Evolutionary conservation across 2,888 invertebrate species (phyloP).

Genomic region (Carpatolechia fugitivella): DNA sequence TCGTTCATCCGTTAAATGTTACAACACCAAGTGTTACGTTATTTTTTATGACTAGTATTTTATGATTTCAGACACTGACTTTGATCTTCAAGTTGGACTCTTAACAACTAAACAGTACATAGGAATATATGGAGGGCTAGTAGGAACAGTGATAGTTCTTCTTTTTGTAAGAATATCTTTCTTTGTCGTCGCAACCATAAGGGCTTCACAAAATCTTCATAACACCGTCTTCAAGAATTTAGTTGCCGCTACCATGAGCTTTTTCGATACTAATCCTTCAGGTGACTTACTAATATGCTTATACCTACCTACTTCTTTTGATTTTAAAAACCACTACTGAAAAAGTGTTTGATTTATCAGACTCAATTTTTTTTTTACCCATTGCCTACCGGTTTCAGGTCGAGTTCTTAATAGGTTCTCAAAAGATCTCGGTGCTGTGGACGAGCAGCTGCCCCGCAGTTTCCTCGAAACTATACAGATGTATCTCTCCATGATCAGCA

Average conservation of each 20-base stretch:
- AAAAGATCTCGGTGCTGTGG: slow-evolving; percentile 90
- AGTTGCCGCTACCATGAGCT: slow-evolving; percentile 83
- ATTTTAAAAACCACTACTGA: too few species aligned
- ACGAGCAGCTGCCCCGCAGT: slow-evolving; percentile 84
- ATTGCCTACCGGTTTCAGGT: slow-evolving; percentile 58
- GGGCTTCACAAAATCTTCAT: slow-evolving; percentile 84
- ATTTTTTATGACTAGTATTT: too few species aligned
- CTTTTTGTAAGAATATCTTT: slow-evolving; percentile 75
- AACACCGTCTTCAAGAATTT: slow-evolving; percentile 86
- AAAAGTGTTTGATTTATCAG: too few species aligned
- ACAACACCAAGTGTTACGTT: too few species aligned
- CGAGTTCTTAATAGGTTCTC: slow-evolving; percentile 88
- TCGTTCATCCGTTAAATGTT: too few species aligned
- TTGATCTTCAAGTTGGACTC: slow-evolving; percentile 48
- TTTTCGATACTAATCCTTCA: slow-evolving; percentile 89
- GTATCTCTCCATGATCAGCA: slow-evolving; percentile 58
- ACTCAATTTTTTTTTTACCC: not conserved
- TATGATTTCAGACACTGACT: slow-evolving; percentile 46
- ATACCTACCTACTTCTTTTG: too few species aligned
- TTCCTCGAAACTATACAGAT: slow-evolving; percentile 81
- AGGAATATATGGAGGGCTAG: slow-evolving; percentile 51
- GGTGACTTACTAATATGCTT: slow-evolving; percentile 66
- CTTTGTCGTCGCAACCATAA: slow-evolving; percentile 81
- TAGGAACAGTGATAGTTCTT: slow-evolving; percentile 63
- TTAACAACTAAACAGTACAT: slow-evolving; percentile 58